Base-by-base conservation (phyloP, 2,888 invertebrate species). In the Trisateles emortualis region DNA sequence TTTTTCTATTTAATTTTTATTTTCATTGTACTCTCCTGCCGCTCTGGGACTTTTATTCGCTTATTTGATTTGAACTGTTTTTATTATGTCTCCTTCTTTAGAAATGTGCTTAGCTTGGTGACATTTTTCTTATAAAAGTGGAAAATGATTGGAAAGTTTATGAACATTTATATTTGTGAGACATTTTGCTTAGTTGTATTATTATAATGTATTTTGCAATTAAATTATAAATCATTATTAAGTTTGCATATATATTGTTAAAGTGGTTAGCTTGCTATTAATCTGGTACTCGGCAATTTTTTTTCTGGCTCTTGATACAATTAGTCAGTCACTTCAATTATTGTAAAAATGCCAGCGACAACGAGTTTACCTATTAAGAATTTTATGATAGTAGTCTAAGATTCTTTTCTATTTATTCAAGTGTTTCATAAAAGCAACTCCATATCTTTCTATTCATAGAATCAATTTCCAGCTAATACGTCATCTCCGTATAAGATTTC, bases 1-100 rank as follows among this genome's bases (percentile, higher is more conserved):
- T 90, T 91, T 70, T 80, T 90, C 81, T 87, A 87, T 88, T 88
- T 83, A 87, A 86, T 86, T 87, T 86, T 87, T 87, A 86, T 88
- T 88, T 78, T 85, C 79, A 90, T 91, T 91, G 90, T 90, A 75
- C 65, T 63, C 56, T 43, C 38, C 62, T 65, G 69, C 64, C 66
- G 74, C 66, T 59, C 52, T 14, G 64, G 50, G 65, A 68, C 63
- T 72, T 78, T 79, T 76, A 80, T 81, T 78, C 73, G 77, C 73
- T 85, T 78, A 85, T 87, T 83, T 72, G 74, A 86, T 87, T 86
- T 78, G 58, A 68, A 68, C 56, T 57, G 45, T 57, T 67, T 64
- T 69, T 61, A 67, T 71, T 66, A 64, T 58, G 47, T 59, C 50
- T 54, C 53, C 39, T 53, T 45, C 42, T 38, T 59, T 39, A 32